Conservation (phyloP, 2,888 invertebrate genomes). For the Dendrolimus pini region DNA sequence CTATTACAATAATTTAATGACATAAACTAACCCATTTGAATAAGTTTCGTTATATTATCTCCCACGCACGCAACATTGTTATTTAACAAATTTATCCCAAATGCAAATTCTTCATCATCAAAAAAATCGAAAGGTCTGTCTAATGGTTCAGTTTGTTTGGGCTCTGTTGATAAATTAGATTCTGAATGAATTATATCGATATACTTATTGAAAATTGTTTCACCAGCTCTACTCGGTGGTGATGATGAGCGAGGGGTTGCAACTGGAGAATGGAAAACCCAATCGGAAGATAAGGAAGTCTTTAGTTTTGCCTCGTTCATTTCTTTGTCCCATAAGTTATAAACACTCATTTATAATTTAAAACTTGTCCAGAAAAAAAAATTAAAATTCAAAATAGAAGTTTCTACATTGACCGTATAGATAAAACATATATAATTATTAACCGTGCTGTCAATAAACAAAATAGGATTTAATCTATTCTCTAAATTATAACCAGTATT, state of each 20-base stretch:
- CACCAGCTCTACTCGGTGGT: constrained; percentile 30
- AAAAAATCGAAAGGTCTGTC: constrained; percentile 62
- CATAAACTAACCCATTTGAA: constrained; percentile 53
- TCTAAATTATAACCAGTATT: no score
- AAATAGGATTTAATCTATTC: no score
- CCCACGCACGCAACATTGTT: constrained; percentile 68
- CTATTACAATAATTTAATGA: no score
- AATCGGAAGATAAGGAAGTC: constrained; percentile 30
- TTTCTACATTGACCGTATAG: no score
- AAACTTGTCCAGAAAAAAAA: neutral
- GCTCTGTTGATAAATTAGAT: constrained; percentile 38
- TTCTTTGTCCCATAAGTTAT: constrained; percentile 31
- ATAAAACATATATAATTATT: no score
- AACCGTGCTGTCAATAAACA: no score
- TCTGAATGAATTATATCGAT: constrained; percentile 52
- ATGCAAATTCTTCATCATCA: constrained; percentile 64
- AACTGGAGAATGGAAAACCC: constrained; percentile 28
- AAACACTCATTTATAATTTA: constrained; percentile 19
- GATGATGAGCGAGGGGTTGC: constrained; percentile 41
- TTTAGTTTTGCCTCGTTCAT: constrained; percentile 27
- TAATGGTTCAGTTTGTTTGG: constrained; percentile 37
- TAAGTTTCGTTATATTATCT: constrained; percentile 56
- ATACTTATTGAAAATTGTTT: constrained; percentile 50
- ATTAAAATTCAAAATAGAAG: no score
- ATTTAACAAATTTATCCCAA: constrained; percentile 59